These are phyloP conservation scores for Pyrrhia umbra DNA, from an alignment of 2,888 invertebrate genomes.

Conservation along the genomic window DNA sequence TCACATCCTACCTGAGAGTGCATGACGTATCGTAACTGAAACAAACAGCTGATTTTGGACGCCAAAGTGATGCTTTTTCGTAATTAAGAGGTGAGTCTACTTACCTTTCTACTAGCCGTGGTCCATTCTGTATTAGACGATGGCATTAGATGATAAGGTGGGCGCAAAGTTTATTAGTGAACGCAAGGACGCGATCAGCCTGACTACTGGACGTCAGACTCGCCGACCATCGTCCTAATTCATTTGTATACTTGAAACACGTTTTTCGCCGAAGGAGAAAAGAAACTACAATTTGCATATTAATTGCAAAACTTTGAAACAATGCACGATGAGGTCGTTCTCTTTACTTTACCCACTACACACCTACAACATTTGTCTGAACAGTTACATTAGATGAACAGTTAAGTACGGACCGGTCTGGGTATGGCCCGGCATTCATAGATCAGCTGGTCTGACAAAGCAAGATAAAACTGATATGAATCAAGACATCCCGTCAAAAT, in stretches of 20 bases:
- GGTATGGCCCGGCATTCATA: slow-evolving; percentile 55
- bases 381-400: slow-evolving; percentile 65
- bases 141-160: slow-evolving; percentile 86
- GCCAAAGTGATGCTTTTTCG: slow-evolving; percentile 77
- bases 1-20: slow-evolving; percentile 65
- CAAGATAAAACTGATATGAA: slow-evolving; percentile 43
- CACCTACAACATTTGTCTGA: slow-evolving; percentile 60
- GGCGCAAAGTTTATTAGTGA: slow-evolving; percentile 77
- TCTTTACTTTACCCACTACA: slow-evolving; percentile 47
- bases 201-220: slow-evolving; percentile 67
- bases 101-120: slow-evolving; percentile 79
- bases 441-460: slow-evolving; percentile 71
- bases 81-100: slow-evolving; percentile 82
- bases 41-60: slow-evolving; percentile 63
- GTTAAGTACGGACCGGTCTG: slow-evolving; percentile 65
- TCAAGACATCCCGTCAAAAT: slow-evolving; percentile 38
- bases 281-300: slow-evolving; percentile 48
- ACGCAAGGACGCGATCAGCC: slow-evolving; percentile 83
- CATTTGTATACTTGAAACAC: slow-evolving; percentile 57
- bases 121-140: slow-evolving; percentile 77
- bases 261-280: slow-evolving; percentile 47
- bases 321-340: slow-evolving; percentile 46
- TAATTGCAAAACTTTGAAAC: slow-evolving; percentile 62
- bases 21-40: slow-evolving; percentile 64
- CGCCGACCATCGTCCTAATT: slow-evolving; percentile 58